phyloP scores from a whole-genome alignment of 2,888 invertebrate genomes.

The Caenorhabditis wallacei region DNA sequence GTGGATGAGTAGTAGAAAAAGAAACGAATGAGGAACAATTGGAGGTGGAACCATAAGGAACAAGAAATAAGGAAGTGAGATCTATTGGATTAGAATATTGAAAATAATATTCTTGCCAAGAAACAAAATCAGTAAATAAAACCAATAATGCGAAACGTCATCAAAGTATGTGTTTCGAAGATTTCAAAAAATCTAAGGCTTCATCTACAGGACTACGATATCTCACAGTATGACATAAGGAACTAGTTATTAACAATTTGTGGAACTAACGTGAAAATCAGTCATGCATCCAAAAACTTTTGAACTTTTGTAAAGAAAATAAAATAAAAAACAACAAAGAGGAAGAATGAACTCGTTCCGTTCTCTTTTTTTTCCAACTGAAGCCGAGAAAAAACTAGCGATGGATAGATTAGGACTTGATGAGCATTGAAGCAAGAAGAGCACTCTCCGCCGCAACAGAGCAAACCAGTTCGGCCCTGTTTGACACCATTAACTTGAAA shows the following conservation, averaged over 20 bases:
- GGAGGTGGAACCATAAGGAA: not conserved
- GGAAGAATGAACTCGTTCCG: slow-evolving; percentile 30
- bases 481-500: slow-evolving; percentile 47
- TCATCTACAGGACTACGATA: too few relatives aligned
- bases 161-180: too few relatives aligned
- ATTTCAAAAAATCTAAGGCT: too few relatives aligned
- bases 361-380: not conserved
- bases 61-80: too few relatives aligned
- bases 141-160: too few relatives aligned
- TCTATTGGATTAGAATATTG: too few relatives aligned
- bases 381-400: slow-evolving; percentile 21
- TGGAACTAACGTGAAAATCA: not conserved
- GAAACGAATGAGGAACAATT: not conserved
- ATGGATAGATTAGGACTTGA: slow-evolving; percentile 53
- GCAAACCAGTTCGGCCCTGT: slow-evolving; percentile 18
- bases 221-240: not conserved
- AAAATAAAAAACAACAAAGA: not conserved
- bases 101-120: too few relatives aligned
- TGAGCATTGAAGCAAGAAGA: slow-evolving; percentile 55
- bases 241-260: not conserved
- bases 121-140: too few relatives aligned
- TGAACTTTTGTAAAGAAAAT: slow-evolving; percentile 10
- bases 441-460: slow-evolving; percentile 8
- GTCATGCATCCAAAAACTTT: slow-evolving; percentile 3
- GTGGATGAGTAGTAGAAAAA: not conserved